Conservation (phyloP, 35 echinoderm and acorn worm genomes). For the Lytechinus pictus region DNA sequence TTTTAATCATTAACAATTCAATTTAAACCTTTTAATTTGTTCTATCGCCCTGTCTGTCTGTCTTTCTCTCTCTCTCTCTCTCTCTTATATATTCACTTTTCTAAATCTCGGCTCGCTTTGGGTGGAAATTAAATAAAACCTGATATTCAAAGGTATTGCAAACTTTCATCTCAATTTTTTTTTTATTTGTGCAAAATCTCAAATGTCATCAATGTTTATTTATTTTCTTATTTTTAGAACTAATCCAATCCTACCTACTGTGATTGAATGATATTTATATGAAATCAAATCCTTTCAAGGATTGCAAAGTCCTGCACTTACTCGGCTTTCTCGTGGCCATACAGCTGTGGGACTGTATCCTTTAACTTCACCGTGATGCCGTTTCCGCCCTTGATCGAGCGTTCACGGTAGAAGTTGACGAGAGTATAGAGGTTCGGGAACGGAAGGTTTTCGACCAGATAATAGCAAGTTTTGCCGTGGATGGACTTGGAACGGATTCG, state of each 20-base stretch:
- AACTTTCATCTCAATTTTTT: too few relatives aligned
- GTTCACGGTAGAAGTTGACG: slow-evolving; percentile 81
- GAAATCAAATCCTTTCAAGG: background rate
- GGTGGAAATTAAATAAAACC: too few relatives aligned
- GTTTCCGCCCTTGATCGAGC: slow-evolving; percentile 70
- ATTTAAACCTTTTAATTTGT: background rate
- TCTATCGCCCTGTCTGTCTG: background rate
- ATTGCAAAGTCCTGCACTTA: slow-evolving; percentile 63
- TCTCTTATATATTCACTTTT: too few relatives aligned
- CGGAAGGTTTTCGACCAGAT: slow-evolving; percentile 61
- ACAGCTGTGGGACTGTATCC: slow-evolving; percentile 78
- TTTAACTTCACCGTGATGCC: slow-evolving; percentile 71
- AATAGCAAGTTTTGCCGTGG: slow-evolving; percentile 58
- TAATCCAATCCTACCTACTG: background rate
- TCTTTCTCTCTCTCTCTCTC: too few relatives aligned
- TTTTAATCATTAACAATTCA: too few relatives aligned
- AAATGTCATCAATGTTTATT: background rate
- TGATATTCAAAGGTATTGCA: too few relatives aligned
- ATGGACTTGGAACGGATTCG: slow-evolving; percentile 75
- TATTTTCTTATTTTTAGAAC: background rate
- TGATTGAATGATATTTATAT: background rate
- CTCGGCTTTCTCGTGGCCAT: slow-evolving; percentile 78
- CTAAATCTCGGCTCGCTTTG: too few relatives aligned
- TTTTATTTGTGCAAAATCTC: too few relatives aligned
- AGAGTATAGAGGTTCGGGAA: slow-evolving; percentile 87